A percentile compares a stretch with the other conserved stretches of the same genome.
Conservation (phyloP, 2,888 invertebrate species). For the Xanthia togata region DNA sequence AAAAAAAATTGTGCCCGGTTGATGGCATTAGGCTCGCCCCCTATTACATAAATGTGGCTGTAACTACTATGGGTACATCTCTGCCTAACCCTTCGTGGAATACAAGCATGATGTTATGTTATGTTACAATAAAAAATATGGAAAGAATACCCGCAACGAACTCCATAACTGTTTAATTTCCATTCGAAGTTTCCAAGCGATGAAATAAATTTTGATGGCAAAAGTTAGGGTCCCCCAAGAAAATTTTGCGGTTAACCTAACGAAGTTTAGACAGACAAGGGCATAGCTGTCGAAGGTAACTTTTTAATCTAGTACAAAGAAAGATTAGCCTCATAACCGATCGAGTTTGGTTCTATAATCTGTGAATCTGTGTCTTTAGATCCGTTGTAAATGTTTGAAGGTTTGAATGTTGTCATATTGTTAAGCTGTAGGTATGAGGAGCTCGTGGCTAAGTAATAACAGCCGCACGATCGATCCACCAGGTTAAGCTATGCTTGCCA, state of each 20-base stretch:
- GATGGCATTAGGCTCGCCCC: not conserved
- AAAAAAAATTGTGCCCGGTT: not conserved
- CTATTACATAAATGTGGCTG: not conserved
- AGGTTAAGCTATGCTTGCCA: too few relatives aligned
- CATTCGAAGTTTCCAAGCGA: slow-evolving; percentile 12
- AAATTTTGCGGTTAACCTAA: slow-evolving; percentile 10
- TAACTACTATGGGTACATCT: not conserved
- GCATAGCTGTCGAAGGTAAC: slow-evolving; percentile 22
- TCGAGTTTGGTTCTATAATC: slow-evolving; percentile 13
- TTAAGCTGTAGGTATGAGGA: not conserved
- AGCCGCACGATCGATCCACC: too few relatives aligned
- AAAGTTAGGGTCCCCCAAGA: not conserved
- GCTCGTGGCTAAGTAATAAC: too few relatives aligned
- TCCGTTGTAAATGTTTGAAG: not conserved
- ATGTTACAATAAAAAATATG: not conserved
- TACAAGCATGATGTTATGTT: not conserved
- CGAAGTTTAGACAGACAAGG: slow-evolving; percentile 43
- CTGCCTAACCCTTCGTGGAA: not conserved
- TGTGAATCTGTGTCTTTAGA: slow-evolving; percentile 18
- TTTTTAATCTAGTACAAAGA: slow-evolving; percentile 32
- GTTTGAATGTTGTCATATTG: not conserved
- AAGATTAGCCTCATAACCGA: slow-evolving; percentile 15
- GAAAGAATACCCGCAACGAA: not conserved
- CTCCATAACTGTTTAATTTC: not conserved
- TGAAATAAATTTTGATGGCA: not conserved